Conservation (phyloP, 2,888 invertebrate species). For the Homarus gammarus region DNA sequence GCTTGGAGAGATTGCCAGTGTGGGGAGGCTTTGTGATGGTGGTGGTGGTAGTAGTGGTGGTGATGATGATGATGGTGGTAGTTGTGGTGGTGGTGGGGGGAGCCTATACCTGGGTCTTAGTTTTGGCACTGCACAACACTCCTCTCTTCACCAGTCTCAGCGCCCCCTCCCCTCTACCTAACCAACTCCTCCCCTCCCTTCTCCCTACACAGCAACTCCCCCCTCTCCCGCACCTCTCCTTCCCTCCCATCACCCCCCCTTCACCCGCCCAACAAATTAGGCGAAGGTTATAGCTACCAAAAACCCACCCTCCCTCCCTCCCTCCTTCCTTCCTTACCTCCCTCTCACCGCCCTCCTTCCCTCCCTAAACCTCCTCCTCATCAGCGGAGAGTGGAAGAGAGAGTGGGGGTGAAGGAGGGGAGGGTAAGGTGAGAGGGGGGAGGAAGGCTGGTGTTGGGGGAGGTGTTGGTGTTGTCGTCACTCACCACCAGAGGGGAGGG, state of each 20-base stretch:
- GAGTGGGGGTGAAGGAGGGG: conserved; percentile 15
- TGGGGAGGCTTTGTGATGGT: too few relatives aligned
- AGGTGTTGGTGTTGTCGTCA: background rate
- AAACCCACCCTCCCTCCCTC: too few relatives aligned
- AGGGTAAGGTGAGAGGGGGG: background rate
- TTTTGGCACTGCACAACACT: too few relatives aligned
- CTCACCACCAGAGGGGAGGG: background rate
- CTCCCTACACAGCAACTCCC: background rate
- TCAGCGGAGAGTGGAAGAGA: conserved; percentile 24
- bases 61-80: too few relatives aligned
- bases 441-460: conserved; percentile 7
- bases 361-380: too few relatives aligned
- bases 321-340: background rate
- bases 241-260: background rate
- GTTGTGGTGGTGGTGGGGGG: too few relatives aligned
- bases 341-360: conserved; percentile 20
- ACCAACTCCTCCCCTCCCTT: background rate
- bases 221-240: background rate
- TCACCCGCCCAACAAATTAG: too few relatives aligned
- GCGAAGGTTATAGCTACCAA: too few relatives aligned
- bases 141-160: too few relatives aligned
- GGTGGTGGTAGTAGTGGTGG: too few relatives aligned
- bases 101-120: too few relatives aligned
- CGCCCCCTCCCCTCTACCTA: background rate
- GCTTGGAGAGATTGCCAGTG: too few relatives aligned